Conservation (phyloP, 2,797 vertebrate species). For the Mareca penelope region DNA sequence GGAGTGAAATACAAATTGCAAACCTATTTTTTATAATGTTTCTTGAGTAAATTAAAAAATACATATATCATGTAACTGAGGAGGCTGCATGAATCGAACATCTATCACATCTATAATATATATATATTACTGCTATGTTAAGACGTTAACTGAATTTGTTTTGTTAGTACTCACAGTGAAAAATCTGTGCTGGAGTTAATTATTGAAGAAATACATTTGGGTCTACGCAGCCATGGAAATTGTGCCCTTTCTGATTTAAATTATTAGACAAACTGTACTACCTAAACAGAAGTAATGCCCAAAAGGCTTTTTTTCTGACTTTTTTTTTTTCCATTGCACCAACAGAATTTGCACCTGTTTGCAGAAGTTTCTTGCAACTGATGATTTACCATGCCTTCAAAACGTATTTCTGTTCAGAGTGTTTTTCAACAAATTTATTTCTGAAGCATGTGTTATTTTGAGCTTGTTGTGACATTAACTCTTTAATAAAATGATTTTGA, state of each 20-base stretch:
- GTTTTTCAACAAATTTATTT: conserved; percentile 49
- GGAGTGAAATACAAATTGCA: conserved; percentile 48
- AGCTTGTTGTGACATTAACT: conserved; percentile 59
- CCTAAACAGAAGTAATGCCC: background rate
- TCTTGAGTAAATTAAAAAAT: conserved; percentile 44
- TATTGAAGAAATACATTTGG: background rate
- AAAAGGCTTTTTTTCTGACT: background rate
- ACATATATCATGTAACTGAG: background rate
- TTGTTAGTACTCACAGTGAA: conserved; percentile 32
- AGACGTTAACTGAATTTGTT: conserved; percentile 33
- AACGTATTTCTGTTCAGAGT: conserved; percentile 10
- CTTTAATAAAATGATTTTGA: conserved; percentile 77
- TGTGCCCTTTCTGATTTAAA: conserved; percentile 35
- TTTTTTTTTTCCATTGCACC: conserved; percentile 26
- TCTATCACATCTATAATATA: background rate
- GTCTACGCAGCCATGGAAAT: conserved; percentile 6
- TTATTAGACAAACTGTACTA: conserved; percentile 23
- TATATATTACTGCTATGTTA: background rate
- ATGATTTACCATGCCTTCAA: conserved; percentile 54
- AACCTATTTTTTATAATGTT: conserved; percentile 70
- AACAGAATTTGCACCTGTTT: conserved; percentile 29
- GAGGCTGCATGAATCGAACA: conserved; percentile 37
- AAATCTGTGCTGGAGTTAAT: conserved; percentile 32
- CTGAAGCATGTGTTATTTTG: conserved; percentile 66
- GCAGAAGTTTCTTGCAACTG: conserved; percentile 20